phyloP scores from a whole-genome alignment of 2,888 invertebrate genomes.

The Crocallis elinguaria region DNA sequence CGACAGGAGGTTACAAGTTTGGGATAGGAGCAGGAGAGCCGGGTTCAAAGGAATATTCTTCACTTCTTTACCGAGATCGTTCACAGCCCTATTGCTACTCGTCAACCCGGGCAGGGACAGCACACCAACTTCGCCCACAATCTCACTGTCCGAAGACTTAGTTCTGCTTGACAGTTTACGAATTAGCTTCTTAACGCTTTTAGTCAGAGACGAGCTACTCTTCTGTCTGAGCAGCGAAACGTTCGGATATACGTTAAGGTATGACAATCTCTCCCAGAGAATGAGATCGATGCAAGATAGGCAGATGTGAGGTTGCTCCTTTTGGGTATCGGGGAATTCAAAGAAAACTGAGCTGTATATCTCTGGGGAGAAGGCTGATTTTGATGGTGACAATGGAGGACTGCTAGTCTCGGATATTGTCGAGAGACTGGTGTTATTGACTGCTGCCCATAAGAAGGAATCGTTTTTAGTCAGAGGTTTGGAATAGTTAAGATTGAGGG shows the following conservation, averaged over 20 bases:
- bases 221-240: slow-evolving; percentile 61
- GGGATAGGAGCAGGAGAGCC: slow-evolving; percentile 69
- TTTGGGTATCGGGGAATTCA: slow-evolving; percentile 57
- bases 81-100: slow-evolving; percentile 61
- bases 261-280: slow-evolving; percentile 72
- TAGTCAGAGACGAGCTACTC: slow-evolving; percentile 57
- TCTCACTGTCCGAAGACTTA: slow-evolving; percentile 52
- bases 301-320: slow-evolving; percentile 53
- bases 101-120: slow-evolving; percentile 68
- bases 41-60: slow-evolving; percentile 68
- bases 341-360: slow-evolving; percentile 76
- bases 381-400: slow-evolving; percentile 49
- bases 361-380: slow-evolving; percentile 60
- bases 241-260: slow-evolving; percentile 65
- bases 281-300: slow-evolving; percentile 73
- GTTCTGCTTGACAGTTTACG: slow-evolving; percentile 54
- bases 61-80: slow-evolving; percentile 69
- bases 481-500: slow-evolving; percentile 51
- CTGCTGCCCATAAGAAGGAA: slow-evolving; percentile 65
- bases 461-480: slow-evolving; percentile 57
- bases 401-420: slow-evolving; percentile 70
- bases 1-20: slow-evolving; percentile 64
- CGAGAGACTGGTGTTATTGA: slow-evolving; percentile 58
- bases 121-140: slow-evolving; percentile 65
- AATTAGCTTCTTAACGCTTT: slow-evolving; percentile 50